Evolutionary conservation across 2,113 vertebrate genomes (phyloP), one percentile per base, ranked within the genome.

Genomic region (Cranoglanis bouderius): DNA sequence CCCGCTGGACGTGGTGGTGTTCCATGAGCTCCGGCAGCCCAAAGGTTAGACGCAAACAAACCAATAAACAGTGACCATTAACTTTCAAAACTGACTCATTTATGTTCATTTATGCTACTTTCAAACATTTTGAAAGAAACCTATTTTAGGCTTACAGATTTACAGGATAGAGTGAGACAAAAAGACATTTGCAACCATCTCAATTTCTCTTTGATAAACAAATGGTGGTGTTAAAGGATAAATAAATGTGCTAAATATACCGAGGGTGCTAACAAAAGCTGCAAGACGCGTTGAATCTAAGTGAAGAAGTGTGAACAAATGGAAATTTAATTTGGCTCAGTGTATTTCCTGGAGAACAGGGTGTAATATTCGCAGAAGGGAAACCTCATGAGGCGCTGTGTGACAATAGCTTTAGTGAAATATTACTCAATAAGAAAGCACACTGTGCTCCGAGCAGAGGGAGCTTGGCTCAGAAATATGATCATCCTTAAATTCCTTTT

Each of bases 21-120:
- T 99, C 90, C 99, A 99, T 57, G 97, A 99, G 90, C 95, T 98
- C 91, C 96, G 97, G 92, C 98, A 99, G 92, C 98, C 98, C 10
- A 96, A 96, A 94, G 98, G 98, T 99, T 91, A 95, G 90, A 78
- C 32, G 0, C 43, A 32, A 53, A 0, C 21, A 65, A 49, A 70
- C 29, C n/a, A 35, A 26, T 46, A 53, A 53, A 32, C 77, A 32
- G 19, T 19, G n/a, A 35, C 16, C 43, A 77, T 26, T 12, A 77
- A 43, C 38, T 12, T 75, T 43, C 24, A 40, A 46, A 51, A 16
- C 14, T 3, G 49, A 19, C 53, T 51, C 13, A 3, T 29, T 46
- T 46, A 4, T 46, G 9, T 35, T 26, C 29, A 1, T 26, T 16
- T 29, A 10, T 57, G n/a, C 21, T 40, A 29, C 49, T 53, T 67